Conservation (phyloP, 2,888 invertebrate genomes). For the Allolobophora icterica region DNA sequence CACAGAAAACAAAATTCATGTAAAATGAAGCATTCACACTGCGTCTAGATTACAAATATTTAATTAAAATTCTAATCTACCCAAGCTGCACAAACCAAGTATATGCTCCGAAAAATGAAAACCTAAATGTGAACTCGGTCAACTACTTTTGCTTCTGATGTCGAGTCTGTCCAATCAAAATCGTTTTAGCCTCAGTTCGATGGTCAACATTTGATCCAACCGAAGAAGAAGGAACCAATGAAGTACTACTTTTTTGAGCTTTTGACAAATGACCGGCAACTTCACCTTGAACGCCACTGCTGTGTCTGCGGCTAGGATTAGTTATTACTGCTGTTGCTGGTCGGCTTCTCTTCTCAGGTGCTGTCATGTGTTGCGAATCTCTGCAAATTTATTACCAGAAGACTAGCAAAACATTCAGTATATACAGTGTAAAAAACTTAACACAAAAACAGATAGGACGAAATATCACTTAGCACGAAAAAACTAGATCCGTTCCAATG, state of each 20-base stretch:
- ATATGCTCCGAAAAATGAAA: background rate
- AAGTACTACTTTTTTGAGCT: background rate
- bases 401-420: background rate
- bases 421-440: background rate
- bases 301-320: background rate
- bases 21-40: background rate
- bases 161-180: background rate
- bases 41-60: background rate
- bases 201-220: background rate
- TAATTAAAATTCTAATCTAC: background rate
- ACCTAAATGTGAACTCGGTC: background rate
- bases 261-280: background rate
- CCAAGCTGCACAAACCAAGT: background rate
- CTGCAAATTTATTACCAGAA: background rate
- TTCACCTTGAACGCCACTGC: background rate
- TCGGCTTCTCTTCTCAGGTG: background rate
- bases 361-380: background rate
- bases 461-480: too few relatives aligned
- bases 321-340: background rate
- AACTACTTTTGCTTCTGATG: slow-evolving; percentile 17
- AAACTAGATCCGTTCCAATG: too few relatives aligned
- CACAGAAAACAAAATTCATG: background rate
- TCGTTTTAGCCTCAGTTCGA: background rate
- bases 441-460: too few relatives aligned
- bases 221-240: background rate